These are phyloP conservation scores for Sebastiscus tertius DNA, from an alignment of 2,797 vertebrate species.

Conservation along the genomic window DNA sequence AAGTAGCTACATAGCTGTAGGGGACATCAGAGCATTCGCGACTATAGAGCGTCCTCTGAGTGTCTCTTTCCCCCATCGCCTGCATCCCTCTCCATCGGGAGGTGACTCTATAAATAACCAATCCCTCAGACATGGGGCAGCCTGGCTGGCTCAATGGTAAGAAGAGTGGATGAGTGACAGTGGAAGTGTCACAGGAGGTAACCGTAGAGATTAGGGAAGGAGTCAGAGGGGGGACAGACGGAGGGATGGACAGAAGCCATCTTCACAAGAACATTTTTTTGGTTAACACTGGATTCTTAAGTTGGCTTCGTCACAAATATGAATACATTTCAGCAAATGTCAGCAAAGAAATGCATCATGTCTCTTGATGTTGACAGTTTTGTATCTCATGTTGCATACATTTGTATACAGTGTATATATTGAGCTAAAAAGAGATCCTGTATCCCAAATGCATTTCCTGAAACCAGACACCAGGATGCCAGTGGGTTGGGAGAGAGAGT, in stretches of 20 bases:
- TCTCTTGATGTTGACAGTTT: background rate
- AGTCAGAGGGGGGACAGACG: conserved; percentile 14
- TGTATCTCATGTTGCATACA: background rate
- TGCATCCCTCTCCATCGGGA: conserved; percentile 55
- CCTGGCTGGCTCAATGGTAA: conserved; percentile 57
- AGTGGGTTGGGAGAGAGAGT: background rate
- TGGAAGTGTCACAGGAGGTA: conserved; percentile 53
- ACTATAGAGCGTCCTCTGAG: conserved; percentile 57
- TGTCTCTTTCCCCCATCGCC: conserved; percentile 46
- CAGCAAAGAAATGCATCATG: background rate
- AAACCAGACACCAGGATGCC: conserved; percentile 10
- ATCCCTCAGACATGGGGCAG: conserved; percentile 66
- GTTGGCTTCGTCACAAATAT: background rate
- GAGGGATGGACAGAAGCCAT: background rate
- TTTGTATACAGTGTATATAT: background rate
- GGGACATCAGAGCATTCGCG: conserved; percentile 27
- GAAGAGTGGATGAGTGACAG: conserved; percentile 64
- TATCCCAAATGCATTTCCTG: conserved; percentile 3
- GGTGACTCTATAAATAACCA: conserved; percentile 79
- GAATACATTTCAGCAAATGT: background rate
- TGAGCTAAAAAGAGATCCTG: background rate
- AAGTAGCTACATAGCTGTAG: conserved; percentile 14
- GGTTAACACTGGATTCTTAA: background rate
- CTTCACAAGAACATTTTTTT: background rate
- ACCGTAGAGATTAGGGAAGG: conserved; percentile 52